Conservation (phyloP, 2,888 invertebrate genomes). For the Chaitophorus viminalis region DNA sequence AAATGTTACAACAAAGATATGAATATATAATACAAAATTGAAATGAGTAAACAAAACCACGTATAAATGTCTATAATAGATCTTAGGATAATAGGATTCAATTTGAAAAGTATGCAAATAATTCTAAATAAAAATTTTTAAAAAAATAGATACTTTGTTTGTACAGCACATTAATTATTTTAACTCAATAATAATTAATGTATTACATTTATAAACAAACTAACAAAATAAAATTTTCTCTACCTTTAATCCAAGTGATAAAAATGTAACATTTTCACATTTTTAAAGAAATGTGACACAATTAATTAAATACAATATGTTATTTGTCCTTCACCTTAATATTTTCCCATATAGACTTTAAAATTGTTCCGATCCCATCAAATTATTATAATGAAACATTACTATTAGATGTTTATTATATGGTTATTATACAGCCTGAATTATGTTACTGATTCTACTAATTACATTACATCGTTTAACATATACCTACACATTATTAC, state of each 20-base stretch:
- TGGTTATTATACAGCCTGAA: background rate
- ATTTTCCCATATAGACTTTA: slow-evolving; percentile 1
- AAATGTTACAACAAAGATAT: background rate
- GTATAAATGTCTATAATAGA: background rate
- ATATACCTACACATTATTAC: background rate
- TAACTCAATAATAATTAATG: background rate
- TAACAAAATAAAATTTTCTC: background rate
- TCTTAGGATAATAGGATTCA: background rate
- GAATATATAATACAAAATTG: background rate
- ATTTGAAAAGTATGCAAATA: background rate
- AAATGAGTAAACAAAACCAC: background rate
- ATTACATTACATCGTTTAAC: slow-evolving; percentile 33
- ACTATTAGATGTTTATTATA: slow-evolving; percentile 13
- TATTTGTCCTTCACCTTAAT: slow-evolving; percentile 34
- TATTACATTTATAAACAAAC: background rate
- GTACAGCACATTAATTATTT: background rate
- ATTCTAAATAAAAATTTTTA: background rate
- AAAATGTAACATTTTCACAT: background rate
- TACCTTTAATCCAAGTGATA: background rate
- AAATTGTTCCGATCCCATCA: slow-evolving; percentile 1
- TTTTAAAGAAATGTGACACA: background rate
- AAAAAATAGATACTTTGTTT: background rate
- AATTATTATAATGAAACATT: slow-evolving; percentile 24
- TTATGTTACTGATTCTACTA: slow-evolving; percentile 21
- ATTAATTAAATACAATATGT: slow-evolving; percentile 17